phyloP scores from a whole-genome alignment of 2,113 vertebrate genomes.

The Carettochelys insculpta region DNA sequence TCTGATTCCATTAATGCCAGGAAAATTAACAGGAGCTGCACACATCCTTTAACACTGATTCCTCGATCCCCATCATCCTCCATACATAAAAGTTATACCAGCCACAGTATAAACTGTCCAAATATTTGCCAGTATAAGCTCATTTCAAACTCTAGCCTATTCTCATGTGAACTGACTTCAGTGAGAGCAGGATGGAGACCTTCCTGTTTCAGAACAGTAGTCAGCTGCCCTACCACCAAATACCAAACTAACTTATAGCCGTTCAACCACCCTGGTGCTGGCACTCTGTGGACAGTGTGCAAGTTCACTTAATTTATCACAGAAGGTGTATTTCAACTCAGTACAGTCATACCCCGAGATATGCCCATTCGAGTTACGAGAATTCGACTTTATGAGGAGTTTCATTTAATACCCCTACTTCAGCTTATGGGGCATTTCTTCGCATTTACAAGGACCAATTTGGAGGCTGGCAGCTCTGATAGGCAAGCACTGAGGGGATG shows the following conservation, averaged over 20 bases:
- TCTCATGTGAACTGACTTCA: not conserved
- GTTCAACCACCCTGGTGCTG: not conserved
- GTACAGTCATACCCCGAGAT: no score
- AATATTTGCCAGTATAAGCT: not conserved
- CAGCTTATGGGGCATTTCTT: no score
- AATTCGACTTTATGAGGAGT: no score
- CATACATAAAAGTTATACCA: not conserved
- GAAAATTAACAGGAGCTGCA: not conserved
- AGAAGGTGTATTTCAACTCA: not conserved
- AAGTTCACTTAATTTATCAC: not conserved
- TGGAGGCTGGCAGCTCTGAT: no score
- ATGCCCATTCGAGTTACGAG: no score
- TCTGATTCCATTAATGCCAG: not conserved
- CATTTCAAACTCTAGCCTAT: not conserved
- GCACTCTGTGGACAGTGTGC: not conserved
- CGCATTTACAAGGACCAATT: no score
- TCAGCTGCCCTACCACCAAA: not conserved
- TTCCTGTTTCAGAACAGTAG: slow-evolving; percentile 1
- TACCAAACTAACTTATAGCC: not conserved
- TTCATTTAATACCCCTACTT: no score
- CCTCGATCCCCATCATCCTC: no score
- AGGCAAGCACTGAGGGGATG: no score
- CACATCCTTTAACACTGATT: not conserved
- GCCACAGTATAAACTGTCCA: not conserved
- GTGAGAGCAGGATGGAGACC: not conserved